These are phyloP conservation scores for Tylochromis polylepis DNA, from an alignment of 2,113 vertebrate genomes.

Conservation along the genomic window DNA sequence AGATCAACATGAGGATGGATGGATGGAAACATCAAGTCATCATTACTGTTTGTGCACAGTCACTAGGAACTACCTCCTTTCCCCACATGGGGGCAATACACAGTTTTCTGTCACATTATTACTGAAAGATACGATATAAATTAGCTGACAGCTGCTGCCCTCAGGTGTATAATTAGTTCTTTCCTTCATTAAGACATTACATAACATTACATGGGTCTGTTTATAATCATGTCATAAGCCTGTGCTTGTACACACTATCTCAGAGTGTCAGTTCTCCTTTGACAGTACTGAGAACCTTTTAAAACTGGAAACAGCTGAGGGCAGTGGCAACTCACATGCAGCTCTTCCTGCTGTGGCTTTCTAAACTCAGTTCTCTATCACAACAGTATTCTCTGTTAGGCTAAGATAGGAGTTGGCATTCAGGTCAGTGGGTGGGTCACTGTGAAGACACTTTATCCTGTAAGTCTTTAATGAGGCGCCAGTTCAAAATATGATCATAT, in stretches of 20 bases:
- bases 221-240: neutral
- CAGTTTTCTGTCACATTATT: neutral
- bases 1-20: neutral
- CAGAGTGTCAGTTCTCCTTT: neutral
- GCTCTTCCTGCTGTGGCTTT: neutral
- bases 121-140: neutral
- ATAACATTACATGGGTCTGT: neutral
- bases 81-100: neutral
- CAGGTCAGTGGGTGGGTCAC: neutral
- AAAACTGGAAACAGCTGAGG: constrained; percentile 10
- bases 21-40: neutral
- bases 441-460: neutral
- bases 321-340: neutral
- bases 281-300: neutral
- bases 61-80: neutral
- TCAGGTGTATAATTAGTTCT: neutral
- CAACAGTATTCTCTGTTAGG: constrained; percentile 5
- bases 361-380: neutral
- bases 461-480: neutral
- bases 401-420: neutral
- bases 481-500: neutral
- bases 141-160: neutral
- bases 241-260: neutral
- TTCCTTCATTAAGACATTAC: neutral
- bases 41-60: neutral